phyloP scores from a whole-genome alignment of 2,797 vertebrate species.

The Manis javanica region DNA sequence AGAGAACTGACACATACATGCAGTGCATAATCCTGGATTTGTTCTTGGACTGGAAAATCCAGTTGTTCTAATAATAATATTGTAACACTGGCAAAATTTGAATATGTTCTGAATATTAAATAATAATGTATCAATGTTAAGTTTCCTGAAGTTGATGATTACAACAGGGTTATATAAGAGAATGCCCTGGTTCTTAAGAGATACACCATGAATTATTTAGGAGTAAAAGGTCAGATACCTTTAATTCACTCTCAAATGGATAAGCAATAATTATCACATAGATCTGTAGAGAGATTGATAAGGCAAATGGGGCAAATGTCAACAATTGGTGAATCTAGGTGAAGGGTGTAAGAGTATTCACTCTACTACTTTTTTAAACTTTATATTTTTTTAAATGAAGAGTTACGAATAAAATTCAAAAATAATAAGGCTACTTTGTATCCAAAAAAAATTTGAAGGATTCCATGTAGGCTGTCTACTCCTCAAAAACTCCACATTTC shows the following conservation, averaged over 20 bases:
- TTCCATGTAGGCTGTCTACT: background rate
- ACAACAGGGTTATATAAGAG: background rate
- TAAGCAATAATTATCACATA: background rate
- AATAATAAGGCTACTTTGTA: background rate
- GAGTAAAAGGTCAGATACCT: background rate
- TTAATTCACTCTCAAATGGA: background rate
- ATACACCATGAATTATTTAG: background rate
- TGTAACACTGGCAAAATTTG: background rate
- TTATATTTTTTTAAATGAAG: background rate
- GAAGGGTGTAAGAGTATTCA: background rate
- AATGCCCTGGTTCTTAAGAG: background rate
- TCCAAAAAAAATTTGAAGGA: background rate
- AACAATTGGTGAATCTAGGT: background rate
- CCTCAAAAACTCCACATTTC: background rate
- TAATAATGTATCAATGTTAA: background rate
- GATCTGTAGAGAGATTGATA: background rate
- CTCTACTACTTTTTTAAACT: background rate
- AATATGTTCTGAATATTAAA: background rate
- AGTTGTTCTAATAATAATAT: background rate
- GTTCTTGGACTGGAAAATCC: background rate
- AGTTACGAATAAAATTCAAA: slow-evolving; percentile 1
- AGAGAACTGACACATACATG: background rate
- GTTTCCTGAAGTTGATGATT: background rate
- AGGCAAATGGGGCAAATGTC: background rate
- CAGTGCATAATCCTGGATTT: background rate